phyloP scores from a whole-genome alignment of 2,797 vertebrate species.

The Gallinago stenura region DNA sequence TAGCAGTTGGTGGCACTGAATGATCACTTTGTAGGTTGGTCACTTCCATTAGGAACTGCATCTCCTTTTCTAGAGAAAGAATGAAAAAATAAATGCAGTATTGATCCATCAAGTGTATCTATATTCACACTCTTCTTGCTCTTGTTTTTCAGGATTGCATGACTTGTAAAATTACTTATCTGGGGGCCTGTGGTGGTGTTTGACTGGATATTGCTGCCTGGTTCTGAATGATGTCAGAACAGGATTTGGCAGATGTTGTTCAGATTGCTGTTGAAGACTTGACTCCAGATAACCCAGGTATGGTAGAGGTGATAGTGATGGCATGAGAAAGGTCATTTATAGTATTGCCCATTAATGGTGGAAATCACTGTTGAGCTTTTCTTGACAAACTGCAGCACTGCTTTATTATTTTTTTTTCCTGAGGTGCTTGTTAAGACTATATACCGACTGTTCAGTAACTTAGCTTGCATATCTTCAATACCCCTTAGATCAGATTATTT shows the following conservation, averaged over 20 bases:
- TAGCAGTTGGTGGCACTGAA: background rate
- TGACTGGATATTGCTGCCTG: background rate
- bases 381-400: background rate
- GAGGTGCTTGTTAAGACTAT: background rate
- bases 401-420: background rate
- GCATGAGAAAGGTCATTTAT: background rate
- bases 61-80: background rate
- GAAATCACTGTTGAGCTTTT: background rate
- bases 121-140: background rate
- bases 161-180: background rate
- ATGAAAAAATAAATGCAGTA: fast-evolving
- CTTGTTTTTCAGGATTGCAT: conserved; percentile 64
- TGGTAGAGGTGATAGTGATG: background rate
- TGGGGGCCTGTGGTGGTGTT: background rate
- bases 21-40: fast-evolving
- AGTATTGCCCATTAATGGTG: background rate
- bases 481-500: background rate
- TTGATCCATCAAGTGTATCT: fast-evolving
- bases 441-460: background rate
- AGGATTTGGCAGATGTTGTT: conserved; percentile 95
- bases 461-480: background rate
- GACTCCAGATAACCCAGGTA: conserved; percentile 89
- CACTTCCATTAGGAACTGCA: background rate
- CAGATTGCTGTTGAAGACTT: conserved; percentile 97
- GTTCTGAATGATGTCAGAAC: conserved; percentile 93